Evolutionary conservation across 2,888 invertebrate species (phyloP).

Genomic region (Drosophila subquinaria): DNA sequence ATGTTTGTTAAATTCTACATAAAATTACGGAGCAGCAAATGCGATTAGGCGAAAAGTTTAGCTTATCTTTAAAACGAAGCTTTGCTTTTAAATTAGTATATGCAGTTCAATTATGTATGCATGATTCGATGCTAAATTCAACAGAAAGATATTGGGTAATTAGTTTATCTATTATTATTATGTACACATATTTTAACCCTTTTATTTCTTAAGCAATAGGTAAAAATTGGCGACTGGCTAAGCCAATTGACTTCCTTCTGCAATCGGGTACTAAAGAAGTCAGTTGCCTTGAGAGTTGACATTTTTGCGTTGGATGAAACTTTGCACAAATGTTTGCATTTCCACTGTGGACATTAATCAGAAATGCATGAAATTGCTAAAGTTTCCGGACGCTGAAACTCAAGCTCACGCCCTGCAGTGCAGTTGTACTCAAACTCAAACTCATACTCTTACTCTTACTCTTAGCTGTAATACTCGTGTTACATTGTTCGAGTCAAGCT

Average conservation of each 20-base stretch:
- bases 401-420: conserved; percentile 10
- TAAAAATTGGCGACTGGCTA: not conserved
- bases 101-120: conserved; percentile 51
- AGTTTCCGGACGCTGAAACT: conserved; percentile 52
- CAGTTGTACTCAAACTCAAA: not conserved
- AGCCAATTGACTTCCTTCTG: conserved; percentile 1
- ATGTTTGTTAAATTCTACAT: conserved; percentile 63
- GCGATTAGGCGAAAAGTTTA: conserved; percentile 60
- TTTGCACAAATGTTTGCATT: conserved; percentile 71
- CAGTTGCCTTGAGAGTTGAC: conserved; percentile 28
- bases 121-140: not conserved
- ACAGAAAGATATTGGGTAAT: not conserved
- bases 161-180: not conserved
- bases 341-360: conserved; percentile 79
- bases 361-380: conserved; percentile 82
- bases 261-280: not conserved
- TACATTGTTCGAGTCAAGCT: conserved; percentile 46
- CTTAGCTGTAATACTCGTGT: not conserved
- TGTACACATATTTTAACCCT: too few species aligned
- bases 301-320: conserved; percentile 45
- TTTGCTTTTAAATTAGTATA: conserved; percentile 22
- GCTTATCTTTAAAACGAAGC: conserved; percentile 18
- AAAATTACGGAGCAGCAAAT: conserved; percentile 57
- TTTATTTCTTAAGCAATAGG: too few species aligned
- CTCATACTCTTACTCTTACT: too few species aligned